A percentile compares a stretch with the other conserved stretches of the same genome.
phyloP scores from a whole-genome alignment of 2,113 vertebrate species.

The Rhizomys pruinosus region DNA sequence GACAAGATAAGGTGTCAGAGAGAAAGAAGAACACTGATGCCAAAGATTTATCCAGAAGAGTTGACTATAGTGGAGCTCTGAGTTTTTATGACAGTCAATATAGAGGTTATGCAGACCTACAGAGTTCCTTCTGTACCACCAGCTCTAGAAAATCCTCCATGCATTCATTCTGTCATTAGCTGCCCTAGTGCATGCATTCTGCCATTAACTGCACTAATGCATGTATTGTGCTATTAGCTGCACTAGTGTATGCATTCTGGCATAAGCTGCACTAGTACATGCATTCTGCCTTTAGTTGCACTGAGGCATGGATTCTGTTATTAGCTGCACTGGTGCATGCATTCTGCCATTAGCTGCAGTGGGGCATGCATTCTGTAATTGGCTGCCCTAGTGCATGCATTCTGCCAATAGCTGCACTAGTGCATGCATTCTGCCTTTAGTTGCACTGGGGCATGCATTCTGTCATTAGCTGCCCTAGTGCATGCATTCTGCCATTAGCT shows the following conservation, averaged over 20 bases:
- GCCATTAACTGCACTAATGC: not conserved
- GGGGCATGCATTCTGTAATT: too few species aligned
- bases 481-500: fast-evolving
- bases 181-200: not conserved
- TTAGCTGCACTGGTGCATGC: too few species aligned
- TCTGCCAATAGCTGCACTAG: not conserved
- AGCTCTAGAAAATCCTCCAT: not conserved
- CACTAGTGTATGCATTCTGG: not conserved
- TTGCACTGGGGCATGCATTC: too few species aligned
- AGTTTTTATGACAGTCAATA: not conserved
- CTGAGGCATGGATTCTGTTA: not conserved
- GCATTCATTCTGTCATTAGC: not conserved
- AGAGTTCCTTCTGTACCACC: not conserved
- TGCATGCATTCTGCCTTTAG: not conserved
- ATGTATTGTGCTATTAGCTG: too few species aligned
- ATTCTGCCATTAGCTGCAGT: too few species aligned
- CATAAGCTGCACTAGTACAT: too few species aligned
- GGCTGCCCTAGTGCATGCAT: not conserved
- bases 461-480: not conserved
- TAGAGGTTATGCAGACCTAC: not conserved
- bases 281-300: too few species aligned
- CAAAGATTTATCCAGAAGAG: not conserved
- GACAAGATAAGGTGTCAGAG: not conserved
- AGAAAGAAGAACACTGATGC: not conserved
- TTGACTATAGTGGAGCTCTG: not conserved